Percentiles rank a stretch among this genome's conserved stretches.
Evolutionary conservation across 2,888 invertebrate genomes (phyloP).

Genomic region (Eupithecia insigniata): DNA sequence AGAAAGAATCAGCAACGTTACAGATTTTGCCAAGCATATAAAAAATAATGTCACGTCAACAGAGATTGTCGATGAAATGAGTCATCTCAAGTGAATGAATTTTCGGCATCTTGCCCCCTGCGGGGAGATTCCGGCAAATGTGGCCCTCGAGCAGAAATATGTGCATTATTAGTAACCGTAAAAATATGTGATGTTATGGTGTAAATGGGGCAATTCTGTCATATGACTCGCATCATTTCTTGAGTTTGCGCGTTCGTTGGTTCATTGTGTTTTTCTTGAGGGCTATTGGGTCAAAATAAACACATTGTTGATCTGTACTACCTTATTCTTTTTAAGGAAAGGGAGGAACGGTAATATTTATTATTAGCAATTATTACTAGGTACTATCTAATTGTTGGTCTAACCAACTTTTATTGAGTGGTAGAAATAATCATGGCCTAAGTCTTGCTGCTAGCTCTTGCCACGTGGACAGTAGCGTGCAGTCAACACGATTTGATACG

Average conservation of each 20-base stretch:
- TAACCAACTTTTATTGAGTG: not conserved
- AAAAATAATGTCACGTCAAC: not conserved
- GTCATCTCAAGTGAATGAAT: not conserved
- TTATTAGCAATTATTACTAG: not conserved
- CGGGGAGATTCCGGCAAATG: slow-evolving; percentile 7
- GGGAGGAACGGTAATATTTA: not conserved
- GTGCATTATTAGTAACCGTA: slow-evolving; percentile 16
- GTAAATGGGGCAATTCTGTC: slow-evolving; percentile 8
- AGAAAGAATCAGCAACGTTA: not conserved
- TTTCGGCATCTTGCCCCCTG: slow-evolving; percentile 1
- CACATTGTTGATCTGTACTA: not conserved
- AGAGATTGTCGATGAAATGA: not conserved
- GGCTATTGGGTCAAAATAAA: not conserved
- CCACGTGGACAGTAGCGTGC: no score
- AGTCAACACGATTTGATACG: no score
- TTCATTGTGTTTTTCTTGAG: slow-evolving; percentile 1
- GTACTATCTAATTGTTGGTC: not conserved
- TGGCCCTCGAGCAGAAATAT: slow-evolving; percentile 10
- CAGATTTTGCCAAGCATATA: not conserved
- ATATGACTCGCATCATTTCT: slow-evolving; percentile 12
- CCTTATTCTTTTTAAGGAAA: not conserved
- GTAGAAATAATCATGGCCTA: not conserved
- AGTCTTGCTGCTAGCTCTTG: no score
- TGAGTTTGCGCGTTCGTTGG: not conserved
- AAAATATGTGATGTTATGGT: slow-evolving; percentile 14